Percentiles rank a stretch among this genome's conserved stretches.
Evolutionary conservation across 1,140 invertebrate species (phyloP).

Genomic region (Bombus pascuorum): DNA sequence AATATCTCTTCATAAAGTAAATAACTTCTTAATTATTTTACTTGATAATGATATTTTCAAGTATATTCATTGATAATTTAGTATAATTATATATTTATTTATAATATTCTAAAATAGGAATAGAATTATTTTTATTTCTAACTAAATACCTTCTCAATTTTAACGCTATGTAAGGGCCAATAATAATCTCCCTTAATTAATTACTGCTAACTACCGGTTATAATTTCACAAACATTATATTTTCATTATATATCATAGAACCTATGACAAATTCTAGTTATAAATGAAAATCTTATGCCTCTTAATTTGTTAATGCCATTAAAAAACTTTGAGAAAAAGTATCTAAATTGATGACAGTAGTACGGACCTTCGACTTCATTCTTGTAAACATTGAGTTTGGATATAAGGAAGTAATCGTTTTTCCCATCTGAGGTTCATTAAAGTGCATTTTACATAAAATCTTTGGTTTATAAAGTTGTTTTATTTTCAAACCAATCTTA

Average conservation of each 20-base stretch:
- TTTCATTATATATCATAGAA: not conserved
- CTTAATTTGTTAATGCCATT: not conserved
- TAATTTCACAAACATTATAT: not conserved
- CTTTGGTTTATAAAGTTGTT: constrained; percentile 2
- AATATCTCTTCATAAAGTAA: not conserved
- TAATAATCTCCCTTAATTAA: constrained; percentile 6
- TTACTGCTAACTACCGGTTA: not conserved
- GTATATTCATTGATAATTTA: not conserved
- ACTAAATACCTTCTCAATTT: not conserved
- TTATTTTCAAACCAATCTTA: not conserved
- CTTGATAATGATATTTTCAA: not conserved
- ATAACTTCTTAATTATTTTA: not conserved
- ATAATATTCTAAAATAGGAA: not conserved
- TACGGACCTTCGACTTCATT: constrained; percentile 49
- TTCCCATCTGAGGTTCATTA: constrained; percentile 19
- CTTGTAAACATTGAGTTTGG: constrained; percentile 66
- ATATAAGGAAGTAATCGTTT: constrained; percentile 46
- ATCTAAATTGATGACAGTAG: constrained; percentile 51
- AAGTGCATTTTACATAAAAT: not conserved
- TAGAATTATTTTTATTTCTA: not conserved
- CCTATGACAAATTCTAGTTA: not conserved
- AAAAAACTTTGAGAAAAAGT: not conserved
- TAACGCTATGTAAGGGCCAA: not conserved
- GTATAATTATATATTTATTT: not conserved
- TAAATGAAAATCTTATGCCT: not conserved